These are phyloP conservation scores for Protonemura montana DNA, from an alignment of 2,888 invertebrate genomes.

Conservation along the genomic window DNA sequence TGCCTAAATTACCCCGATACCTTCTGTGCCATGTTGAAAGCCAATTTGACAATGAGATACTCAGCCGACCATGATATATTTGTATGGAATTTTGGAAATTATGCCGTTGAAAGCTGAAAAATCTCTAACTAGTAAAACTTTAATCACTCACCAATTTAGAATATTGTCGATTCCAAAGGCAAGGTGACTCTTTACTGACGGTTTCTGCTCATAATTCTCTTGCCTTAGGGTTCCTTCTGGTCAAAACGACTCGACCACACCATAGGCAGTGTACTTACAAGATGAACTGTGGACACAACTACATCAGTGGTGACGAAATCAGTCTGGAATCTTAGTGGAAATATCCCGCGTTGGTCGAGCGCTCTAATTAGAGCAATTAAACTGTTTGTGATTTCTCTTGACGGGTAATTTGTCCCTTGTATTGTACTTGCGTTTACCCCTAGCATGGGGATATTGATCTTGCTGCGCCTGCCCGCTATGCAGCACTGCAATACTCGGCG, in stretches of 20 bases:
- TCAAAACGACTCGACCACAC: neutral
- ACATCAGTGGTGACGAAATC: neutral
- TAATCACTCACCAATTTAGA: neutral
- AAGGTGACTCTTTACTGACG: neutral
- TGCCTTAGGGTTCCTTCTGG: neutral
- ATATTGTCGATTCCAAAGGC: neutral
- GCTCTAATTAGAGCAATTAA: neutral
- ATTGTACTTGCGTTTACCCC: neutral
- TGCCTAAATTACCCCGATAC: too few relatives aligned
- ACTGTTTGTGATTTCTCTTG: neutral
- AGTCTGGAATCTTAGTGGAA: neutral
- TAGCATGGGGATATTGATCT: constrained; percentile 9
- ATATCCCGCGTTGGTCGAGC: neutral
- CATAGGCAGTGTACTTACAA: neutral
- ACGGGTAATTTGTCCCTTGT: neutral
- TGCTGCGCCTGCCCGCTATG: constrained; percentile 42
- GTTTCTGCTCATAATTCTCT: neutral
- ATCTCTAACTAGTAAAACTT: neutral
- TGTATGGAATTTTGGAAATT: too few relatives aligned
- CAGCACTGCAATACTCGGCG: constrained; percentile 41
- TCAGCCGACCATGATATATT: too few relatives aligned
- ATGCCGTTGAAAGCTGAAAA: too few relatives aligned
- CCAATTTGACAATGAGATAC: too few relatives aligned
- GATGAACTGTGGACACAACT: neutral
- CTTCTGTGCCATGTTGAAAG: too few relatives aligned